Evolutionary conservation across 2,888 invertebrate species (phyloP), one percentile per base, ranked within the genome.

Genomic region (Theodoxus fluviatilis): DNA sequence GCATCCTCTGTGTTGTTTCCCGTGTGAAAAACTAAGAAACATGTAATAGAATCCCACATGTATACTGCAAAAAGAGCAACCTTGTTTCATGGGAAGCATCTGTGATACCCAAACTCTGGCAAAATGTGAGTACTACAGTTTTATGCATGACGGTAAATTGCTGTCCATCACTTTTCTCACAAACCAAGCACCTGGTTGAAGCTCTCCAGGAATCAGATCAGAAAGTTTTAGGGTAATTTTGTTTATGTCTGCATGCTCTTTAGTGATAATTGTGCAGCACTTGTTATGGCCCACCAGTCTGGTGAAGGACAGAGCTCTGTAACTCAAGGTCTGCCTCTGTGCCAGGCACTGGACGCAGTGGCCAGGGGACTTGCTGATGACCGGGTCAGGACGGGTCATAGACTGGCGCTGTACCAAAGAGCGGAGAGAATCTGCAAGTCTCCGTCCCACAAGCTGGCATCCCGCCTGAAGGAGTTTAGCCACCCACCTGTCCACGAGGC

Each of bases 371-470:
- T 89, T 18, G 70, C 71, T 0, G 89, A 89, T 76, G 68, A 75
- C 0, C 72, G 76, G 68, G 87, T 89, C 3, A 79, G 83, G 70
- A 81, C 83, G 9, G 87, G 87, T 2, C 85, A 87, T 74, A 83
- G 87, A 65, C 82, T 87, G 49, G 82, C 88, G 6, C 75, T 89
- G n/a, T 83, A 84, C 70, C 79, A 82, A 69, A 78, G 89, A 72
- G 87, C 86, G 22, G 80, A 83, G 68, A 85, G 85, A 70, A 81
- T 89, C 15, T 83, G 85, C 72, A 76, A 77, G 12, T 78, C 81
- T 28, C 74, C 80, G 7, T 81, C 78, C 59, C 79, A 81, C 1
- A 79, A 80, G 57, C 78, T 80, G 64, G 76, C 79, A 70, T 74
- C 80, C 37, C 78, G 79, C 61, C 71, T 85, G 73, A 68, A 77